A percentile compares a stretch with the other conserved stretches of the same genome.
Conservation (phyloP, 2,797 vertebrate genomes). For the Fistularia tabacaria region DNA sequence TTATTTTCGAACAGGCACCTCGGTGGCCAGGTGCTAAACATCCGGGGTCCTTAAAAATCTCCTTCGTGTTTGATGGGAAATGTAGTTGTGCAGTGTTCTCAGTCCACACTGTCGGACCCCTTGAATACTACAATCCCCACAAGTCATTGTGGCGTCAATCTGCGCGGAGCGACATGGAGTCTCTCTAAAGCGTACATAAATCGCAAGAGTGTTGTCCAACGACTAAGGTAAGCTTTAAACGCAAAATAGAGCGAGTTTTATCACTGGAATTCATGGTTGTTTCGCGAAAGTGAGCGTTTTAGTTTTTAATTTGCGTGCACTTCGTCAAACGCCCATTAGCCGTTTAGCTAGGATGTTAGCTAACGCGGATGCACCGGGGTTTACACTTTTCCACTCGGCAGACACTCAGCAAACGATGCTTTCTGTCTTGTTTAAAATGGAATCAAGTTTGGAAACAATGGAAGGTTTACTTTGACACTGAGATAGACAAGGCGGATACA, state of each 20-base stretch:
- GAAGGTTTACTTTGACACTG: too few species aligned
- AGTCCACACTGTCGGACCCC: accelerated
- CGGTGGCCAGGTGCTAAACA: conserved; percentile 38
- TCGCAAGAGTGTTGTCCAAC: conserved; percentile 56
- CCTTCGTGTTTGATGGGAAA: neutral
- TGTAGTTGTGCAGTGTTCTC: conserved; percentile 28
- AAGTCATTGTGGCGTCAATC: conserved; percentile 14
- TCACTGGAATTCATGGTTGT: neutral
- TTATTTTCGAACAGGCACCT: conserved; percentile 52
- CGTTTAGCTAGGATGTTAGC: conserved; percentile 34
- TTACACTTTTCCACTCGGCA: conserved; percentile 4
- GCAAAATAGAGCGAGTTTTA: neutral
- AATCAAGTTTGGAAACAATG: too few species aligned
- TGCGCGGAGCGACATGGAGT: conserved; percentile 57
- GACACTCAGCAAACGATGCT: too few species aligned
- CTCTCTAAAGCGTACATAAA: conserved; percentile 59
- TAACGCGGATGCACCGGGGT: conserved; percentile 7
- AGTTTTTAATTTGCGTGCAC: neutral
- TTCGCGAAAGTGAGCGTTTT: accelerated
- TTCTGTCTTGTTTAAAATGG: too few species aligned
- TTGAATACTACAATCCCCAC: conserved; percentile 62
- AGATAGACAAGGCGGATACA: too few species aligned
- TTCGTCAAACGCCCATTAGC: neutral
- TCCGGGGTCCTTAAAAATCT: conserved; percentile 11
- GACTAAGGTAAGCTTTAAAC: conserved; percentile 33